phyloP scores from a whole-genome alignment of 2,113 vertebrate genomes.

The Misgurnus mizolepis region DNA sequence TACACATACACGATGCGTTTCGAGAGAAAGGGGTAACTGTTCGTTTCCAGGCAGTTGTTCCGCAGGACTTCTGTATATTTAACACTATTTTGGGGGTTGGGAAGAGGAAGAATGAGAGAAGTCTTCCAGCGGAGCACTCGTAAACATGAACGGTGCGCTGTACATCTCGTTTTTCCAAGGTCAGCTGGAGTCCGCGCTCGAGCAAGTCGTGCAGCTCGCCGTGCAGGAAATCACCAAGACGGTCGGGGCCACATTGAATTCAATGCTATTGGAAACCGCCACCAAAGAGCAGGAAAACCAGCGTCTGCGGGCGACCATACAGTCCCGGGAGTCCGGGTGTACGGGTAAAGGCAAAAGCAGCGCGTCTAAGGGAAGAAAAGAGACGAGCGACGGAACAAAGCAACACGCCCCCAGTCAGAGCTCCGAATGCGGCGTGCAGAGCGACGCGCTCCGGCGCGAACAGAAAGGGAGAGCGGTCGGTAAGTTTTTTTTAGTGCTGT shows the following conservation, averaged over 20 bases:
- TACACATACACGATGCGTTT: slow-evolving; percentile 50
- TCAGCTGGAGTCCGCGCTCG: slow-evolving; percentile 79
- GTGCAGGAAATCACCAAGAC: slow-evolving; percentile 77
- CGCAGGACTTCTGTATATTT: slow-evolving; percentile 46
- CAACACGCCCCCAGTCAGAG: slow-evolving; percentile 56
- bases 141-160: slow-evolving; percentile 77
- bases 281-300: slow-evolving; percentile 76
- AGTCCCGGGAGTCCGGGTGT: slow-evolving; percentile 57
- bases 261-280: slow-evolving; percentile 75
- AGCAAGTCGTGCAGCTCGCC: slow-evolving; percentile 79
- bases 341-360: slow-evolving; percentile 19
- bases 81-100: slow-evolving; percentile 38
- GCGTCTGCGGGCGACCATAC: slow-evolving; percentile 67
- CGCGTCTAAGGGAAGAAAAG: slow-evolving; percentile 58
- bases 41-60: slow-evolving; percentile 49
- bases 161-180: slow-evolving; percentile 82
- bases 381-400: slow-evolving; percentile 34
- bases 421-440: slow-evolving; percentile 45
- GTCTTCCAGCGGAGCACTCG: slow-evolving; percentile 55
- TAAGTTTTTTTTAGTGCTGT: slow-evolving; percentile 45
- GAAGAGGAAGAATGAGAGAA: slow-evolving; percentile 66
- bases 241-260: slow-evolving; percentile 73
- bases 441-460: slow-evolving; percentile 69
- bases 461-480: slow-evolving; percentile 74
- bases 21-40: slow-evolving; percentile 49